A percentile compares a stretch with the other conserved stretches of the same genome.
phyloP scores from a whole-genome alignment of 2,797 vertebrate genomes.

The Enteromius fasciolatus region DNA sequence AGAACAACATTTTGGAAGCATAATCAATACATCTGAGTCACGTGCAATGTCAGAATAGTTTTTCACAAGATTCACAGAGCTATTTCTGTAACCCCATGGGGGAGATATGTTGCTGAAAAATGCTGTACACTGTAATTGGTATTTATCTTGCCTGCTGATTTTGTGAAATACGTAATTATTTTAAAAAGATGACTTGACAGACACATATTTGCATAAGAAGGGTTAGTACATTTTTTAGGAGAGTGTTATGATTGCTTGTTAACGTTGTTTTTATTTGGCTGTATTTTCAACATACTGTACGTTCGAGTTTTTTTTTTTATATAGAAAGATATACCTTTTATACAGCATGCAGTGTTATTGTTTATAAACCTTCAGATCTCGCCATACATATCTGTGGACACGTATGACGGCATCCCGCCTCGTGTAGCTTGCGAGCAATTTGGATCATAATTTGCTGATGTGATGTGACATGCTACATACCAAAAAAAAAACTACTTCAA shows the following conservation, averaged over 20 bases:
- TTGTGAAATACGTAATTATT: constrained; percentile 6
- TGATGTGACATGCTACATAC: constrained; percentile 49
- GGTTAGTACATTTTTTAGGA: constrained; percentile 4
- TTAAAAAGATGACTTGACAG: constrained; percentile 16
- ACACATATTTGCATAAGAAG: constrained; percentile 2
- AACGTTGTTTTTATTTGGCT: not conserved
- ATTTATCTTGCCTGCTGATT: constrained; percentile 28
- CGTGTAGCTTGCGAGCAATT: constrained; percentile 61
- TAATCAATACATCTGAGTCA: constrained; percentile 28
- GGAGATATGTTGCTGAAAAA: constrained; percentile 33
- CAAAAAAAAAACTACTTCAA: constrained; percentile 50
- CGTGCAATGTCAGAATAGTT: constrained; percentile 3
- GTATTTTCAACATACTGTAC: not conserved
- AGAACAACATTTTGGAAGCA: constrained; percentile 38
- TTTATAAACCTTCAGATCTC: constrained; percentile 66
- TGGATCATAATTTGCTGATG: constrained; percentile 64
- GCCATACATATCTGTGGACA: constrained; percentile 62
- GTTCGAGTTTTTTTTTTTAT: not conserved
- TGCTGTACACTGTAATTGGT: constrained; percentile 7
- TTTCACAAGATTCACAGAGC: constrained; percentile 26
- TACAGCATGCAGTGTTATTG: constrained; percentile 46
- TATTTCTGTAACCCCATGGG: constrained; percentile 14
- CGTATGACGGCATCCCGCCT: constrained; percentile 52
- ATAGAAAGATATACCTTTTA: constrained; percentile 3
- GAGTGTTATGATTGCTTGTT: constrained; percentile 7